Conservation (phyloP, 2,113 vertebrate species). For the Syrrhaptes paradoxus region DNA sequence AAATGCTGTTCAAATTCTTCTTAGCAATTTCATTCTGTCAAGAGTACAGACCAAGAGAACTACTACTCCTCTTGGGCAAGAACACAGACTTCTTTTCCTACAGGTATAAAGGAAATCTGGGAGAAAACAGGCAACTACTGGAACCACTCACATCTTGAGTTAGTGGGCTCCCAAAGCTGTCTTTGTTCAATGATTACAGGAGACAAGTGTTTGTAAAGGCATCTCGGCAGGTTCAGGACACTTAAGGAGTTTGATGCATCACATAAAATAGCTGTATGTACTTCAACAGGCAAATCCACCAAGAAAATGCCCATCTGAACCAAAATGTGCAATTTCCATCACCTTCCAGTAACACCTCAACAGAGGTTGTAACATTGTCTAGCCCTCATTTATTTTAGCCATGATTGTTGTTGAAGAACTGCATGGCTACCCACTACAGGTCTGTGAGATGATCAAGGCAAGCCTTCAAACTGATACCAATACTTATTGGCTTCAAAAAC, state of each 20-base stretch:
- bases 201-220: background rate
- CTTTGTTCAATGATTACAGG: background rate
- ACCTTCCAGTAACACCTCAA: background rate
- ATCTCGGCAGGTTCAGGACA: background rate
- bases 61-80: background rate
- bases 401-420: background rate
- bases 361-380: background rate
- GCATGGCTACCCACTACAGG: background rate
- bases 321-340: background rate
- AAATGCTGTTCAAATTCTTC: background rate
- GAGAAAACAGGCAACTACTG: background rate
- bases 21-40: background rate
- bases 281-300: background rate
- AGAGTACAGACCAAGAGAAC: background rate
- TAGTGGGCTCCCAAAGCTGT: background rate
- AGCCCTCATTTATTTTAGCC: background rate
- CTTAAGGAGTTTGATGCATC: background rate
- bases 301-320: background rate
- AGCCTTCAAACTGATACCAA: background rate
- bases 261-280: rapidly evolving
- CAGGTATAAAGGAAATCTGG: background rate
- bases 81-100: background rate
- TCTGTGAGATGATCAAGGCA: background rate
- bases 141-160: background rate
- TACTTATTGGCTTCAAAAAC: background rate